These are phyloP conservation scores for Oenanthe melanoleuca DNA, from an alignment of 2,113 vertebrate species.

Conservation along the genomic window DNA sequence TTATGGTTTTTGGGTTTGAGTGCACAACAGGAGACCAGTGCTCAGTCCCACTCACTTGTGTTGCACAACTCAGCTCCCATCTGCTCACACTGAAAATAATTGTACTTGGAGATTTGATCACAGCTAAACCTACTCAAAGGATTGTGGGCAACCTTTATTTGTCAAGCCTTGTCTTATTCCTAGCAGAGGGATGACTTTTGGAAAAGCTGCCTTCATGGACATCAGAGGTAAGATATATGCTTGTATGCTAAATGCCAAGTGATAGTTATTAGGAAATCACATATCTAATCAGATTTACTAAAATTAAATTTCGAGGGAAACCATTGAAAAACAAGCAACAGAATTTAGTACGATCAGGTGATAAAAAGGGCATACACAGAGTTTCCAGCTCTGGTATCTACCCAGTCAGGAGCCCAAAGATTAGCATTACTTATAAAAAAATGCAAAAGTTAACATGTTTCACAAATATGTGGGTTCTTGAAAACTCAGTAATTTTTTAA, in stretches of 20 bases:
- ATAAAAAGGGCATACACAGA: neutral
- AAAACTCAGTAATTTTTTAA: neutral
- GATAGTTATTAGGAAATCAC: neutral
- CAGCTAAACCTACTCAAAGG: neutral
- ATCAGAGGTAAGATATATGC: neutral
- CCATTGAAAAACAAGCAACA: neutral
- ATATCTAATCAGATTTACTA: neutral
- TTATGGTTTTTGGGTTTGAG: neutral
- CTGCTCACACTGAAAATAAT: neutral
- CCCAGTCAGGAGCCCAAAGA: neutral
- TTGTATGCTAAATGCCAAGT: neutral
- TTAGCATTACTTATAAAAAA: neutral
- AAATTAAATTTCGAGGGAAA: neutral
- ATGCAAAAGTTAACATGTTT: neutral
- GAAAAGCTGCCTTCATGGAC: neutral
- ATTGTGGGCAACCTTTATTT: neutral
- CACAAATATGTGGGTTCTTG: neutral
- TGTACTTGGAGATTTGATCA: neutral
- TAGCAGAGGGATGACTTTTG: slow-evolving; percentile 1
- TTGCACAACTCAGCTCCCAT: neutral
- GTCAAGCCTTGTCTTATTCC: slow-evolving; percentile 5
- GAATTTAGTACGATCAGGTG: neutral
- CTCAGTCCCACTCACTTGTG: neutral
- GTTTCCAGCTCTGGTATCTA: neutral
- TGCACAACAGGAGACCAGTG: neutral